Percentiles rank a stretch among this genome's conserved stretches.
Evolutionary conservation across 2,888 invertebrate genomes (phyloP).

Genomic region (Sialis fuliginosa): DNA sequence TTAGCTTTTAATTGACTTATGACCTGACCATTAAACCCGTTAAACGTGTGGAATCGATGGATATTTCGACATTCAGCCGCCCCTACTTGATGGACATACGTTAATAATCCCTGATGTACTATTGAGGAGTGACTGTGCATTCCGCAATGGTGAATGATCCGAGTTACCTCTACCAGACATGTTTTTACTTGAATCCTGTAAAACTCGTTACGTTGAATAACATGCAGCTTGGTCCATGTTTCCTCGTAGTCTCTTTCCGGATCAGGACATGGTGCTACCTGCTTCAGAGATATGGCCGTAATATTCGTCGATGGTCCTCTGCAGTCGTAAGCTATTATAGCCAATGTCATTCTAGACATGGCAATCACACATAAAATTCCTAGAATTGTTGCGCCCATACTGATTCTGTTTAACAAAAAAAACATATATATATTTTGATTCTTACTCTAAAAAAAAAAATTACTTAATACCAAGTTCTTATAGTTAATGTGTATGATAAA

Average conservation of each 20-base stretch:
- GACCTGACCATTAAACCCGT: not conserved
- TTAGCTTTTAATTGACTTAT: no score
- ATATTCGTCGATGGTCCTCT: constrained; percentile 4
- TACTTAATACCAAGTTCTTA: no score
- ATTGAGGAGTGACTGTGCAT: constrained; percentile 6
- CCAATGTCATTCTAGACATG: not conserved
- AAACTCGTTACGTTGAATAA: constrained; percentile 6
- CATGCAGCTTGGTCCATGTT: not conserved
- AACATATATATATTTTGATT: no score
- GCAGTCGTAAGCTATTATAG: constrained; percentile 7
- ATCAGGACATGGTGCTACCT: constrained; percentile 6
- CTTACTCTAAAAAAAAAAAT: no score
- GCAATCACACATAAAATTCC: not conserved
- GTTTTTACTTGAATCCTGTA: constrained; percentile 4
- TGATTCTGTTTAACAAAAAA: no score
- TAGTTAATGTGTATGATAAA: no score
- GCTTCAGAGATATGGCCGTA: constrained; percentile 2
- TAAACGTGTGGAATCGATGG: constrained; percentile 1
- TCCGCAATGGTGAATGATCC: constrained; percentile 7
- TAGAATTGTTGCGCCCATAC: not conserved
- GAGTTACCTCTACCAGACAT: constrained; percentile 8
- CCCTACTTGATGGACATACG: constrained; percentile 7
- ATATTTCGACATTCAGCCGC: constrained; percentile 6
- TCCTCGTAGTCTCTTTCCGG: constrained; percentile 1
- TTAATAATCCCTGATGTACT: constrained; percentile 8